These are phyloP conservation scores for Magallana nippona DNA, from an alignment of 2,888 invertebrate genomes.

Conservation along the genomic window DNA sequence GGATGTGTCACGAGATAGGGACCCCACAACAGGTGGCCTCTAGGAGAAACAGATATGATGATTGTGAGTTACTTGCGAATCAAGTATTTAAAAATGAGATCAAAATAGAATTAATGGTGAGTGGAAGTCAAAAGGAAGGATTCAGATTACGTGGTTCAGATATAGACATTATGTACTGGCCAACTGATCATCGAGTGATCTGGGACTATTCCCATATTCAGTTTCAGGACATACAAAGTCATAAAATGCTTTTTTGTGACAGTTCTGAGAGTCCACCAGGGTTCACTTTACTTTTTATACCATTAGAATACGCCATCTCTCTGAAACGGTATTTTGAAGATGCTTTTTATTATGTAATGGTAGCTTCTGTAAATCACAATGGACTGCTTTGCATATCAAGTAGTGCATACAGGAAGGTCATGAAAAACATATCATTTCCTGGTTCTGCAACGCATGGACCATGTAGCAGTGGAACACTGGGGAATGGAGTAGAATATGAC, in stretches of 20 bases:
- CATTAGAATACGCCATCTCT: background rate
- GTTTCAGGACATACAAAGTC: background rate
- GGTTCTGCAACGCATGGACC: background rate
- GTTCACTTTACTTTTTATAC: background rate
- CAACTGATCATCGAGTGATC: background rate
- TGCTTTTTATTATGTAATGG: background rate
- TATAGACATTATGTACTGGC: background rate
- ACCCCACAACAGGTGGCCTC: background rate
- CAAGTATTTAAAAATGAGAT: background rate
- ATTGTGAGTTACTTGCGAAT: background rate
- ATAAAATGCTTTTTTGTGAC: background rate
- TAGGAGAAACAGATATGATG: background rate
- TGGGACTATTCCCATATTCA: background rate
- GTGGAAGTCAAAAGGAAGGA: background rate
- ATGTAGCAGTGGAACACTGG: background rate
- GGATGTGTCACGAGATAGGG: background rate
- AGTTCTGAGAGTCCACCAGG: slow-evolving; percentile 7
- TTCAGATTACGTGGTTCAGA: background rate
- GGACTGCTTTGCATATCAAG: background rate
- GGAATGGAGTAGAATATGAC: background rate
- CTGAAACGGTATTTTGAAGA: too few relatives aligned
- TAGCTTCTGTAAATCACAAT: background rate
- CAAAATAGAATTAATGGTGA: background rate
- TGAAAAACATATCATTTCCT: background rate
- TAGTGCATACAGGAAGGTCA: background rate